Evolutionary conservation across 2,797 vertebrate genomes (phyloP), one percentile per base, ranked within the genome.

Genomic region (Crossoptilon crossoptilon): DNA sequence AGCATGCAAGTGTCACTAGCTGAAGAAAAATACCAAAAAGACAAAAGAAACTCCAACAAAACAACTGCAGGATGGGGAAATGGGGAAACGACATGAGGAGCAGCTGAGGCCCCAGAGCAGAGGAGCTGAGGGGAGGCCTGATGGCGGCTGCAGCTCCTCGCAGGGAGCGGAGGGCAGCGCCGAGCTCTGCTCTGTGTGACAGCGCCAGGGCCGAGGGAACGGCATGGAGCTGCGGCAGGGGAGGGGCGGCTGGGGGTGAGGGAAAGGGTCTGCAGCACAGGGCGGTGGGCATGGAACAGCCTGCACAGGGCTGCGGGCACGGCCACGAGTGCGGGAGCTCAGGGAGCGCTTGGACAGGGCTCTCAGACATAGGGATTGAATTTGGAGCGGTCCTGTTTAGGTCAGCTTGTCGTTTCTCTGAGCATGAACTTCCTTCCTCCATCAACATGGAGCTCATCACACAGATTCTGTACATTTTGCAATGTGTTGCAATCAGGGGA

Each of bases 371-470:
- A 1, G n/a, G n/a, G 56, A 5, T 22, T 33, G 56, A 8, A 33
- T 33, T 58, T 58, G 17, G 12, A 8, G n/a, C 14, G 31, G 56
- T 58, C 7, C n/a, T 14, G 56, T 55, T 53, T n/a, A 77, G 83
- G 63, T 46, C 62, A 81, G 18, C 2, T 14, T 0, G 6, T 7
- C 74, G 48, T 80, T 9, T 21, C 53, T 75, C 37, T 9, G 10
- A 46, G 26, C 4, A 21, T 19, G 3, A 66, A 66, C 33, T 41
- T n/a, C 18, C 2, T 83, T 18, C 21, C 41, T 69, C 16, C 63
- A 72, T 69, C 26, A 80, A 24, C 3, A 0, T 0, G 1, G 10
- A 3, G 10, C 58, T 83, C 59, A 80, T 69, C 0, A 0, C 73
- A 46, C 12, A 49, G n/a, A 48, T 8, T 60, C 43, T 2, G 3